Evolutionary conservation across 2,888 invertebrate species (phyloP), one percentile per base, ranked within the genome.

Genomic region (Actias luna): DNA sequence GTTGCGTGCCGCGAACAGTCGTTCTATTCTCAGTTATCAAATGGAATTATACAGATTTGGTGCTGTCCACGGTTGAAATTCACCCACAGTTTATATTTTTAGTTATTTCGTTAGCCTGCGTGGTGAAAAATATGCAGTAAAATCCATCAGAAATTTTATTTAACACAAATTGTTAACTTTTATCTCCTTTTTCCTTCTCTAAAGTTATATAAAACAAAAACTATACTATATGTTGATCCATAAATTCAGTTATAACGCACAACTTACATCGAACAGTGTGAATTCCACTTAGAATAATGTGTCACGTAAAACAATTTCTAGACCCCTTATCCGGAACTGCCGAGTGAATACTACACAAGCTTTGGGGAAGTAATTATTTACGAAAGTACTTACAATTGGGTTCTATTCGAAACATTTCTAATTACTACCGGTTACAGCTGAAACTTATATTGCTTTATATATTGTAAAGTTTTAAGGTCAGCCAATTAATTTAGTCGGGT

Each of bases 301-400:
- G 83, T 85, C 85, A 86, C 84, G 85, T 86, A 85, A 85, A 85
- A 85, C 85, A 85, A 85, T 87, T 86, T 84, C 82, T 79, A 80
- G 74, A 69, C 76, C 79, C 82, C 84, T 85, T 85, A 85, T 80
- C 80, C 77, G 70, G 75, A 72, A 75, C 77, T 75, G 68, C 61
- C 64, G 36, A 10, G 50, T 50, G 63, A 64, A 64, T 64, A 61
- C 64, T 58, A 59, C 39, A 64, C 64, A 58, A 25, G 52, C 59
- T 39, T 22, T 29, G 22, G 8, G 39, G 31, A 52, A 14, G 36
- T 36, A 36, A 61, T 61, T 58, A 64, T 22, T 36, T 16, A 50
- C 3, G 16, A 10, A 33, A 33, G 42, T 50, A 50, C 46, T 22
- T 25, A 8, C 22, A 18, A 33, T 50, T 22, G 35, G 35, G 22